Evolutionary conservation across 2,113 vertebrate genomes (phyloP).

Genomic region (Notiomystis cincta): DNA sequence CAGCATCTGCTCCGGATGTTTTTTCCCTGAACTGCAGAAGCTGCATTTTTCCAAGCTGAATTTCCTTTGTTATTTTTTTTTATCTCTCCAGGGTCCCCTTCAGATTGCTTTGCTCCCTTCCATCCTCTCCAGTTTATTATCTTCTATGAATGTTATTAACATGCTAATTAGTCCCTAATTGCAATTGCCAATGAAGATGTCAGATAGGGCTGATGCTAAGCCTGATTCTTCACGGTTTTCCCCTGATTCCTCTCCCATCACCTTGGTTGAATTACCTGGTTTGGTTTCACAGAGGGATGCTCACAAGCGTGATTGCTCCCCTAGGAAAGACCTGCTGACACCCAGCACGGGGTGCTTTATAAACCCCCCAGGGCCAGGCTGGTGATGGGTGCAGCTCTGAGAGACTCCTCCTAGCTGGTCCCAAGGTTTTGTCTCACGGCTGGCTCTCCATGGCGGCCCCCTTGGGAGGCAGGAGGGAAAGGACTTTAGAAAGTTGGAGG

Average conservation of each 20-base stretch:
- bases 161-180: constrained; percentile 23
- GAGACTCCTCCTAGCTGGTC: neutral
- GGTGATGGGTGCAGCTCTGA: neutral
- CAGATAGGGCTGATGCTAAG: neutral
- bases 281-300: neutral
- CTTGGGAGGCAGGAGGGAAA: neutral
- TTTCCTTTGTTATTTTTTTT: neutral
- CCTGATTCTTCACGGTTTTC: neutral
- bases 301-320: rapidly evolving
- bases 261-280: neutral
- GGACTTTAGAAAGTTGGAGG: neutral
- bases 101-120: neutral
- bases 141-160: constrained; percentile 4
- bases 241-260: neutral
- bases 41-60: neutral
- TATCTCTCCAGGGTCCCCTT: neutral
- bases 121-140: neutral
- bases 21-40: neutral
- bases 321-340: neutral
- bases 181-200: constrained; percentile 25
- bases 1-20: constrained; percentile 2
- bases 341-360: rapidly evolving
- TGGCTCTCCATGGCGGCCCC: neutral
- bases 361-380: neutral
- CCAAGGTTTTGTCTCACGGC: neutral